phyloP scores from a whole-genome alignment of 2,888 invertebrate species.

The Melangyna quadrimaculata region DNA sequence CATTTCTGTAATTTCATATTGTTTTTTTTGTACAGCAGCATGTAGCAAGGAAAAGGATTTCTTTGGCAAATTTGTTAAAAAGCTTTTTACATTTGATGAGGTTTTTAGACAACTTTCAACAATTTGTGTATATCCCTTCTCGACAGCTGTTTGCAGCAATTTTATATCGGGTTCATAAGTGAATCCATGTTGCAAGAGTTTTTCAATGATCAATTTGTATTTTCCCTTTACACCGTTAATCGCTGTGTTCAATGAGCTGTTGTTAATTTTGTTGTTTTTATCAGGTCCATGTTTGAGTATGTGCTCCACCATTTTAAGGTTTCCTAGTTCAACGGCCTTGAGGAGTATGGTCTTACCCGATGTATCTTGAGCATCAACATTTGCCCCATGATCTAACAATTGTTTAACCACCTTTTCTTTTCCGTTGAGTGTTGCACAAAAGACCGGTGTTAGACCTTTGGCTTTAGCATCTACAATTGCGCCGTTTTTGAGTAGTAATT shows the following conservation, averaged over 20 bases:
- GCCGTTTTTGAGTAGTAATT: constrained; percentile 1
- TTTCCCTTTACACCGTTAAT: neutral
- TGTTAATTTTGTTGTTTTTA: neutral
- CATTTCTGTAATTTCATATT: neutral
- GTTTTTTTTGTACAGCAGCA: neutral
- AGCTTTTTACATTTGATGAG: neutral
- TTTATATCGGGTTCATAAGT: neutral
- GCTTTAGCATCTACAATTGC: neutral
- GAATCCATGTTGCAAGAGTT: constrained; percentile 5
- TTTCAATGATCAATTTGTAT: neutral
- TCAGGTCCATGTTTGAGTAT: neutral
- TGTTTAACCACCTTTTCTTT: constrained; percentile 19
- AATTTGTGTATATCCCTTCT: constrained; percentile 24
- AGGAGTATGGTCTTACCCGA: neutral
- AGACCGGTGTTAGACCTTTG: neutral
- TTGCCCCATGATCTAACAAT: constrained; percentile 32
- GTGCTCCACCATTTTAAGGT: neutral
- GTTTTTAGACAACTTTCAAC: constrained; percentile 28
- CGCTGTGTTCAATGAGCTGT: neutral
- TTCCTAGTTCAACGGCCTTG: neutral
- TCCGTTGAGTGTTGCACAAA: neutral
- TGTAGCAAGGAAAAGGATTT: neutral
- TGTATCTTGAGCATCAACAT: constrained; percentile 18
- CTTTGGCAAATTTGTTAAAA: neutral
- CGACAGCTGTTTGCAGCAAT: neutral